Evolutionary conservation across 1,140 invertebrate species (phyloP), one percentile per base, ranked within the genome.

Genomic region (Hestina assimilis): DNA sequence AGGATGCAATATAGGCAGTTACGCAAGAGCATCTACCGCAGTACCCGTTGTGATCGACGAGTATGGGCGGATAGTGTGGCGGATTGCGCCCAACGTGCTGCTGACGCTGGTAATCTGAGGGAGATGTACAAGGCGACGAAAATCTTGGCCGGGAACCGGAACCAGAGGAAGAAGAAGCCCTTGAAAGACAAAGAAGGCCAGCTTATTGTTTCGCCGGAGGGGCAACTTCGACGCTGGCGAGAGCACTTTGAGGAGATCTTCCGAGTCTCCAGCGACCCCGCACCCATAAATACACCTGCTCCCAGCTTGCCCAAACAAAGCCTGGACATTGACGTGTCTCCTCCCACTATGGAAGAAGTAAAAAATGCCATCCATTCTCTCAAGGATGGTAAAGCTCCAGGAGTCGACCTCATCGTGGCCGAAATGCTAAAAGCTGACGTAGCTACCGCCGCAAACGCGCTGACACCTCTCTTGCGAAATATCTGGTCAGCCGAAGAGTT

Each of bases 371-470:
- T 48, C 15, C 7, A 3, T 0, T 33, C 19, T 9, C 29, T 48
- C 9, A 48, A 48, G 9, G 21, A n/a, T 17, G 28, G 29, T 3
- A 48, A 33, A 48, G 46, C 17, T 8, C 45, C 45, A 42, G 54
- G 46, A 6, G 1, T 12, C 1, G 38, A 57, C 26, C 35, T 48
- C 17, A 42, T 41, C 4, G 42, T 35, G 7, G 54, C 54, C 17
- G 45, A 57, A 57, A 57, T 57, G 35, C 45, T 48, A 2, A 52
- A 52, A 42, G 35, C 50, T 4, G 35, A 52, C 2, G n/a, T 52
- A n/a, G 35, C 35, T 9, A 28, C 35, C 11, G 50, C 35, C 1
- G 24, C 24, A 6, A 42, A 26, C 1, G 35, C 8, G n/a, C 38
- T 52, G 3, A 56, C 29, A 20, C 29, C 53, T n/a, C 15, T 56